Evolutionary conservation across 1,140 invertebrate species (phyloP), one percentile per base, ranked within the genome.

Genomic region (Papilio helenus): DNA sequence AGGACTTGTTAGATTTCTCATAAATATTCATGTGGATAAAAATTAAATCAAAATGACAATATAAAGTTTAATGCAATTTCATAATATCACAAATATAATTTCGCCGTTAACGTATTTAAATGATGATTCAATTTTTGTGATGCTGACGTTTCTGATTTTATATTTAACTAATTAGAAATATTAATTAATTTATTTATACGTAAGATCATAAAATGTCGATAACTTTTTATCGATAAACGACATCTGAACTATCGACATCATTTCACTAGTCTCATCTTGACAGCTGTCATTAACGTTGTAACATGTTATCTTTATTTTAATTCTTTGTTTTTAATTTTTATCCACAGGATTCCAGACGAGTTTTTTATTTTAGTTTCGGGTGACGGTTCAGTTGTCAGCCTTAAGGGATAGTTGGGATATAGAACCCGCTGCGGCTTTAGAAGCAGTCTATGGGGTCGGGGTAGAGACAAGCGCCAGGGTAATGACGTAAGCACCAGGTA

Each of bases 401-500:
- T 16, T 77, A 44, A 8, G 34, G 26, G 39, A 58, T 49, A 29
- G 29, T 77, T 77, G 58, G 39, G 58, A 76, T 46, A 61, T 12
- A 49, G 34, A 77, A 65, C 76, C 76, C 76, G n/a, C 76, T 77
- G 76, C 76, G 55, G 76, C 55, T 61, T 34, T 77, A 58, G 51
- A 61, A 77, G 76, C 76, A 77, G 76, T 77, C 10, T 68, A n/a
- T 77, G 34, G 76, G 76, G 76, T 76, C 44, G 44, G 55, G 55
- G 76, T 74, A 58, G 29, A 77, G 73, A 29, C 49, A 76, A 76
- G 73, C 42, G 29, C 42, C 55, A 68, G 74, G 76, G 81, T 68
- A 77, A 84, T 72, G 81, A 81, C 74, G 73, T 76, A 85, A 86
- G 84, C 84, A 83, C 85, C 83, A 80, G 82, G 79, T 77, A 77